These are phyloP conservation scores for Brachionichthys hirsutus DNA, from an alignment of 2,113 vertebrate genomes.

Conservation along the genomic window DNA sequence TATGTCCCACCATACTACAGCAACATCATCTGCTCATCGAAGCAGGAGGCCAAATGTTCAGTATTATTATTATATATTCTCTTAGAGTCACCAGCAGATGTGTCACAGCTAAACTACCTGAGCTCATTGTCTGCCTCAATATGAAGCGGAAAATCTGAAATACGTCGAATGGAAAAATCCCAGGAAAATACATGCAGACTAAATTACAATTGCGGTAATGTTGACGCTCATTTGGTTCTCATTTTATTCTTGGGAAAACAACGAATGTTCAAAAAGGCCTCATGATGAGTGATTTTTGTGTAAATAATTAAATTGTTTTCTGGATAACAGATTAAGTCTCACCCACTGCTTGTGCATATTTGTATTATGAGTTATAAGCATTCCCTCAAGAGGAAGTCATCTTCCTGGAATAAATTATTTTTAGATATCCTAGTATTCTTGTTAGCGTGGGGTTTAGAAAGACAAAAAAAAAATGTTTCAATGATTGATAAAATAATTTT, in stretches of 20 bases:
- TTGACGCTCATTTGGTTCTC: no score
- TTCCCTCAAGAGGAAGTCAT: neutral
- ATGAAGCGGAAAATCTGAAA: neutral
- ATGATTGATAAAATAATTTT: conserved; percentile 29
- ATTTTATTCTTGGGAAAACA: neutral
- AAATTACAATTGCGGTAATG: no score
- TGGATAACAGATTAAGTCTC: no score
- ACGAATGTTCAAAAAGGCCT: neutral
- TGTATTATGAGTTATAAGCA: neutral
- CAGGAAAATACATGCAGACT: neutral
- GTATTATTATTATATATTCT: conserved; percentile 26
- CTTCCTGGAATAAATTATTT: conserved; percentile 23
- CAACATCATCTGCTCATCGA: conserved; percentile 49
- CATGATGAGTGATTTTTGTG: no score
- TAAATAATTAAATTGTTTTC: no score
- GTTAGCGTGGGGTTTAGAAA: conserved; percentile 24
- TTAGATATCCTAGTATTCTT: conserved; percentile 16
- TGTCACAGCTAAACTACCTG: conserved; percentile 1
- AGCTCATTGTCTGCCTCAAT: neutral
- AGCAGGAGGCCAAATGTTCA: conserved; percentile 54
- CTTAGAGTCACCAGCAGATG: conserved; percentile 15
- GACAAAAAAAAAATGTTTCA: conserved; percentile 29
- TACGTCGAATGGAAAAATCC: neutral
- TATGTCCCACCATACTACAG: conserved; percentile 57
- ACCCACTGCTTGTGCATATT: neutral